Evolutionary conservation across 2,113 vertebrate species (phyloP).

Genomic region (Formicarius rufipectus): DNA sequence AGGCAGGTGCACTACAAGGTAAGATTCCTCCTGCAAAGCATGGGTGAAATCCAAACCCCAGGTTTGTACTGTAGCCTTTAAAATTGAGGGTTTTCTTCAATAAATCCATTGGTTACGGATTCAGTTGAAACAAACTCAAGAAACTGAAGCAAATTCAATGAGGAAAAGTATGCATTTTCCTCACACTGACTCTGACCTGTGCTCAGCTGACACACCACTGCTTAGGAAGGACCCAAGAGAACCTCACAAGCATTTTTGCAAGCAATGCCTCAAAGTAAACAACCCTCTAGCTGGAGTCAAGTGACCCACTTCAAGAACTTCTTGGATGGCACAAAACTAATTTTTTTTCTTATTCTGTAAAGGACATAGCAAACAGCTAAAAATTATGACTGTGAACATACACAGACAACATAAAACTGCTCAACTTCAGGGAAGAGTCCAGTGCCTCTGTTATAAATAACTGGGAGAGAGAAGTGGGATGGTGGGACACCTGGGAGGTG

Average conservation of each 20-base stretch:
- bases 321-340: background rate
- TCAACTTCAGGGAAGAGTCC: background rate
- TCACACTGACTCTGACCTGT: background rate
- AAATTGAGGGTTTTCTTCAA: background rate
- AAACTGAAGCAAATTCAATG: background rate
- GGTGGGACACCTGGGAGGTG: background rate
- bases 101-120: background rate
- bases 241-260: background rate
- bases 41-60: background rate
- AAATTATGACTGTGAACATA: background rate
- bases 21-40: background rate
- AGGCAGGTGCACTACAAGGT: background rate
- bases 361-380: background rate
- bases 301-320: background rate
- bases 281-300: background rate
- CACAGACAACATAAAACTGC: background rate
- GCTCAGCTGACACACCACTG: background rate
- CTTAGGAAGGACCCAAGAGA: background rate
- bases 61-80: background rate
- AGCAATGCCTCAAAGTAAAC: background rate
- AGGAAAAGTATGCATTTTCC: background rate
- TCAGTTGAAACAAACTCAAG: background rate
- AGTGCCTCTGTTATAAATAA: background rate
- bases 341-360: background rate
- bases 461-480: background rate